Evolutionary conservation across 2,797 vertebrate genomes (phyloP).

Genomic region (Rhynchotus rufescens): DNA sequence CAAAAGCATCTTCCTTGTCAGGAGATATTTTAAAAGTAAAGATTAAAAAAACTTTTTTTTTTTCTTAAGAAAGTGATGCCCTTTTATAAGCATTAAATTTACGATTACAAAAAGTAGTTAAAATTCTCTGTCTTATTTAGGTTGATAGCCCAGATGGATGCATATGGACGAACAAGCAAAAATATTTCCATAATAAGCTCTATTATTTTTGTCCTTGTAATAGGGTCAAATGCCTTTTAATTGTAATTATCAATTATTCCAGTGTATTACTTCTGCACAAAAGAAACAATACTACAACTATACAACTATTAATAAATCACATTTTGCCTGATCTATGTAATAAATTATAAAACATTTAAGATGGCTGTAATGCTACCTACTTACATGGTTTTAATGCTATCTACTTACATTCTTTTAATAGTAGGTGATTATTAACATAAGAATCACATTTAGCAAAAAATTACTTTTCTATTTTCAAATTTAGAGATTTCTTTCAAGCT

Average conservation of each 20-base stretch:
- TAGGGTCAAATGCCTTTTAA: neutral
- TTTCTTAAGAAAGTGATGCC: neutral
- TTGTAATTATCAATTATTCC: neutral
- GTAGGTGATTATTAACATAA: neutral
- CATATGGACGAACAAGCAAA: neutral
- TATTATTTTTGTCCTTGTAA: neutral
- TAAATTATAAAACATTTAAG: conserved; percentile 18
- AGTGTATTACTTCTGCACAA: neutral
- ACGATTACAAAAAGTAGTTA: neutral
- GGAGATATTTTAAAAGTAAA: neutral
- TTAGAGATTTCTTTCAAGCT: neutral
- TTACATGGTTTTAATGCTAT: neutral
- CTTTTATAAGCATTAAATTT: neutral
- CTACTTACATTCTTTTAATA: neutral
- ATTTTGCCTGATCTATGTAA: neutral
- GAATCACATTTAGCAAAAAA: neutral
- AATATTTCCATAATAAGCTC: neutral
- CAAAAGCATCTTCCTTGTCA: neutral
- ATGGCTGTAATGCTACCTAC: neutral
- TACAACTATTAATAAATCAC: neutral
- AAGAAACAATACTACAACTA: neutral
- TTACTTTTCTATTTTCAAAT: neutral
- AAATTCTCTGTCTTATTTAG: neutral
- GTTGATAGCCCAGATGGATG: neutral
- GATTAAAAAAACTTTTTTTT: too few species aligned